Evolutionary conservation across 2,113 vertebrate genomes (phyloP), one percentile per base, ranked within the genome.

Genomic region (Equus przewalskii): DNA sequence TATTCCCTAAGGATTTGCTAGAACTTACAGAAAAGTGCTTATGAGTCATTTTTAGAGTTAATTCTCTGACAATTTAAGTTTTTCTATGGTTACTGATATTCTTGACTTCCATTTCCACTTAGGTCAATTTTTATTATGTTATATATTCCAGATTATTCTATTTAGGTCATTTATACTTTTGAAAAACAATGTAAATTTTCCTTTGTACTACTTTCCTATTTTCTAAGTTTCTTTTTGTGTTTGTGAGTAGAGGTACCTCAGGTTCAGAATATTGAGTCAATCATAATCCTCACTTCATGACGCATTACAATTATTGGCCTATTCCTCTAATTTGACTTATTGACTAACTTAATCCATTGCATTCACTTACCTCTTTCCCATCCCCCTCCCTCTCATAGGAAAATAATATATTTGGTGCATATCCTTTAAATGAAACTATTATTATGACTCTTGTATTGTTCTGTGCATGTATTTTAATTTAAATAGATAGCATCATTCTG

Each of bases 161-260:
- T 62, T 93, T 70, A 95, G 49, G 19, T 56, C 16, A 70, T 72
- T 73, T 56, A 60, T 33, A 91, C 84, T 84, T 97, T 95, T 87
- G 7, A 80, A 91, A 87, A 90, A 56, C 28, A 86, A 36, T 24
- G 22, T 88, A 84, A 95, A 79, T 24, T 92, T 85, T 81, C 28
- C 24, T 84, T 89, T 76, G 49, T 49, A 70, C 36, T 22, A 82
- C 36, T 85, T 97, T 4, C 9, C 1, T 86, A 44, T 51, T 94
- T 96, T 79, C 58, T 81, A 92, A 49, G 78, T 85, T 76, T 92
- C 28, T 78, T 92, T 87, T 81, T 80, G 58, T 84, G 16, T 86
- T 72, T 89, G 41, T 58, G n/a, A 7, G 13, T 73, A 4, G 15
- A 91, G 33, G 46, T 56, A 72, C 30, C 19, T n/a, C 26, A 78